These are phyloP conservation scores for Drosophila lini DNA, from an alignment of 1,140 invertebrate species.

Conservation along the genomic window DNA sequence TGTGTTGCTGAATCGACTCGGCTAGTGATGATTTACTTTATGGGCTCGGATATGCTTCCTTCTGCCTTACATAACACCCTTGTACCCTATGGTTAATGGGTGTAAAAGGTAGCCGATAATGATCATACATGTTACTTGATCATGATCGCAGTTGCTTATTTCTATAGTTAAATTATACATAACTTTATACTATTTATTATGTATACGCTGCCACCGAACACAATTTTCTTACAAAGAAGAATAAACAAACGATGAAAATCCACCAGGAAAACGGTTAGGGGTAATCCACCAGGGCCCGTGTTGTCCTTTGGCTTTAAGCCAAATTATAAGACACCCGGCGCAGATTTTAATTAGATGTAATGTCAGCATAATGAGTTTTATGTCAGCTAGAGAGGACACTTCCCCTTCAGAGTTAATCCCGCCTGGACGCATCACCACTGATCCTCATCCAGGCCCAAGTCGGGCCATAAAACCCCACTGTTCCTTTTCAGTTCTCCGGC, in stretches of 20 bases:
- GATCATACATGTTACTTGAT: too few species aligned
- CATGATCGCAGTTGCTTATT: background rate
- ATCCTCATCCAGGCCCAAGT: constrained; percentile 9
- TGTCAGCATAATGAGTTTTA: constrained; percentile 66
- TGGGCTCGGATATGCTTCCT: background rate
- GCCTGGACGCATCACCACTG: constrained; percentile 14
- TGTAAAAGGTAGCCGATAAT: too few species aligned
- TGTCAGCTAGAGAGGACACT: constrained; percentile 24
- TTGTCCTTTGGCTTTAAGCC: constrained; percentile 29
- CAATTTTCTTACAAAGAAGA: background rate
- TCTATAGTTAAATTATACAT: background rate
- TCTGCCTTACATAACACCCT: too few species aligned
- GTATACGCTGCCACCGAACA: too few species aligned
- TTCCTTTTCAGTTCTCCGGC: background rate
- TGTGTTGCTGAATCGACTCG: background rate
- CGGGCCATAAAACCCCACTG: constrained; percentile 4
- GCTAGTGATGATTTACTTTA: background rate
- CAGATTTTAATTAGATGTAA: constrained; percentile 75
- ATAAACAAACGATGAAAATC: background rate
- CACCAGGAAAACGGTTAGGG: background rate
- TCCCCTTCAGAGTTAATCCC: constrained; percentile 22
- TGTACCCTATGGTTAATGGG: too few species aligned
- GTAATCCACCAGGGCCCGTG: background rate
- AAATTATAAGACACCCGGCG: constrained; percentile 50
- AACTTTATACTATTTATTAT: background rate